These are phyloP conservation scores for Pterostichus madidus DNA, from an alignment of 2,888 invertebrate genomes.

Conservation along the genomic window DNA sequence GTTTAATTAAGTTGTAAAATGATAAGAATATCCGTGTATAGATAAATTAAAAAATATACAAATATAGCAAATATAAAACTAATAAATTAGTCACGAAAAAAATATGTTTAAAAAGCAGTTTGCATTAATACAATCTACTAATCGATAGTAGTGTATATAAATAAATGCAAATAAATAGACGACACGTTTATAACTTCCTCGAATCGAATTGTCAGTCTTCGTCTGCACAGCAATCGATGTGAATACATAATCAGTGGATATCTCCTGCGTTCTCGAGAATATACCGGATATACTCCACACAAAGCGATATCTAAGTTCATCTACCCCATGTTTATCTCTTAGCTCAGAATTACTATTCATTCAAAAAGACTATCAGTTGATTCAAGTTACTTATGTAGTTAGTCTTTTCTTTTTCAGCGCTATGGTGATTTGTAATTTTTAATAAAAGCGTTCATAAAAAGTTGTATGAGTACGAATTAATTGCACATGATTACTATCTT, in stretches of 20 bases:
- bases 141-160: constrained; percentile 41
- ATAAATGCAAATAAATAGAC: constrained; percentile 63
- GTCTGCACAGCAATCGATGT: constrained; percentile 50
- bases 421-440: constrained; percentile 45
- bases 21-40: no score
- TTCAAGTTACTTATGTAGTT: neutral
- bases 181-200: constrained; percentile 52
- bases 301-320: constrained; percentile 39
- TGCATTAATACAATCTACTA: neutral
- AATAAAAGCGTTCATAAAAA: constrained; percentile 21
- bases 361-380: constrained; percentile 5
- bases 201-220: constrained; percentile 58
- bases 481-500: constrained; percentile 41
- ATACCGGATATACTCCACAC: constrained; percentile 42
- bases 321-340: constrained; percentile 35
- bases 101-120: constrained; percentile 19
- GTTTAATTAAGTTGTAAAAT: no score
- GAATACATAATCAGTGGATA: constrained; percentile 56
- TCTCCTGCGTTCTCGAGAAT: constrained; percentile 15
- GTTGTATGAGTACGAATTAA: constrained; percentile 31
- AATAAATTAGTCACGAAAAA: neutral
- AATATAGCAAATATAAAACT: no score
- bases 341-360: constrained; percentile 13
- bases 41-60: no score
- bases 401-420: neutral